These are phyloP conservation scores for Andrena bucephala DNA, from an alignment of 2,888 invertebrate species.

Conservation along the genomic window DNA sequence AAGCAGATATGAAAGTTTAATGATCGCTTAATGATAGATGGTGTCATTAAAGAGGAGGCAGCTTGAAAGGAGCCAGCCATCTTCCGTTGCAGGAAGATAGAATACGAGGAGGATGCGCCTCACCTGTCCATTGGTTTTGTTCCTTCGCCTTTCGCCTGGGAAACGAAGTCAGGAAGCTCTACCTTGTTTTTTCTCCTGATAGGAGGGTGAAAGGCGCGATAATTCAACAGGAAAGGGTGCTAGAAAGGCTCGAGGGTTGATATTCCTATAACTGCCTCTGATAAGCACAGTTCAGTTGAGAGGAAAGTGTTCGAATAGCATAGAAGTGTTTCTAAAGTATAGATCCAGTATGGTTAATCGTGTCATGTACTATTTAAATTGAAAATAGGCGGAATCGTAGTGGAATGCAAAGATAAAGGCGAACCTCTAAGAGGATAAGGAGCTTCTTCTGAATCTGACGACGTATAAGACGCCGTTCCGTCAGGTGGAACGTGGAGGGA, in stretches of 20 bases:
- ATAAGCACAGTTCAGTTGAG: neutral
- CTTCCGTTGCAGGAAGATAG: constrained; percentile 8
- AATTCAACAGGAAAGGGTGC: neutral
- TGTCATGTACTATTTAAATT: neutral
- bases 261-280: too few species aligned
- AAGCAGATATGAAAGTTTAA: constrained; percentile 58
- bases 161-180: constrained; percentile 18
- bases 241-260: too few species aligned
- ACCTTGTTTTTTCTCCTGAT: neutral
- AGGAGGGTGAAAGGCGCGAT: neutral
- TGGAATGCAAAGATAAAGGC: neutral
- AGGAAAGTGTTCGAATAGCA: too few species aligned
- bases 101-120: neutral
- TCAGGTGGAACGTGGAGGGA: constrained; percentile 68
- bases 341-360: neutral
- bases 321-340: neutral
- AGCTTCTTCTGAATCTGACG: constrained; percentile 67
- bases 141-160: neutral
- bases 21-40: constrained; percentile 61
- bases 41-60: constrained; percentile 30
- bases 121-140: constrained; percentile 14
- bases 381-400: neutral
- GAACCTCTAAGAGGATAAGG: constrained; percentile 52
- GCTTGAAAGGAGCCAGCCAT: constrained; percentile 33
- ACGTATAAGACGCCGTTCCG: constrained; percentile 71